Conservation (phyloP, 2,888 invertebrate species). For the Nemotelus pantherinus region DNA sequence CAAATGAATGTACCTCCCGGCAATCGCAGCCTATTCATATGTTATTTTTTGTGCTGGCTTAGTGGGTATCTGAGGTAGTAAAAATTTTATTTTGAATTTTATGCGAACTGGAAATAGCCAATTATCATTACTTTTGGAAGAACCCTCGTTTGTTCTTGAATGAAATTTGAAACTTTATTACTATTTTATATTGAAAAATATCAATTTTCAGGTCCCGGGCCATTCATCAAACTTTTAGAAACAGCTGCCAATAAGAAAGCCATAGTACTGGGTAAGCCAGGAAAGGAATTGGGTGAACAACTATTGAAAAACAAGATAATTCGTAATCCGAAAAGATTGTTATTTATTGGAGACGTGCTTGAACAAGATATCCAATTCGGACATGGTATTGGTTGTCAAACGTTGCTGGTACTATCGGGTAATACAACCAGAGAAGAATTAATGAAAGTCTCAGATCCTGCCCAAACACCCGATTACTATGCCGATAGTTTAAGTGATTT, state of each 20-base stretch:
- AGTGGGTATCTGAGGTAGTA: too few species aligned
- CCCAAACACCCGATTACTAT: conserved; percentile 59
- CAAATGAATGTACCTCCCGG: too few species aligned
- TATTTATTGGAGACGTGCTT: conserved; percentile 89
- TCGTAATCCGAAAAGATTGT: conserved; percentile 70
- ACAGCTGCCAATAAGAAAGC: conserved; percentile 60
- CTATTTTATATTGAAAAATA: too few species aligned
- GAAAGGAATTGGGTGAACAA: conserved; percentile 60
- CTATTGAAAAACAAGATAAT: conserved; percentile 61
- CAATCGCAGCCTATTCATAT: too few species aligned
- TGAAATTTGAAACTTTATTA: too few species aligned
- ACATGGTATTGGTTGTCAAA: conserved; percentile 74
- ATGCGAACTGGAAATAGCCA: too few species aligned
- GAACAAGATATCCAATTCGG: conserved; percentile 84
- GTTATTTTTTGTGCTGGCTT: too few species aligned
- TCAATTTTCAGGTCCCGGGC: conserved; percentile 58
- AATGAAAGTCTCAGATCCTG: conserved; percentile 52
- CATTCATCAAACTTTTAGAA: conserved; percentile 61
- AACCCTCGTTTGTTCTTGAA: too few species aligned
- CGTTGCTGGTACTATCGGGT: conserved; percentile 75
- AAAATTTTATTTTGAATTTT: too few species aligned
- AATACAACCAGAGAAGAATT: conserved; percentile 52
- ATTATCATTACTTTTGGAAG: too few species aligned
- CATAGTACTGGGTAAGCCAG: conserved; percentile 65
- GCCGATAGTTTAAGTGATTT: conserved; percentile 60